phyloP scores from a whole-genome alignment of 92 coral and sea anemone species.

The Zoanthus sansibaricus region DNA sequence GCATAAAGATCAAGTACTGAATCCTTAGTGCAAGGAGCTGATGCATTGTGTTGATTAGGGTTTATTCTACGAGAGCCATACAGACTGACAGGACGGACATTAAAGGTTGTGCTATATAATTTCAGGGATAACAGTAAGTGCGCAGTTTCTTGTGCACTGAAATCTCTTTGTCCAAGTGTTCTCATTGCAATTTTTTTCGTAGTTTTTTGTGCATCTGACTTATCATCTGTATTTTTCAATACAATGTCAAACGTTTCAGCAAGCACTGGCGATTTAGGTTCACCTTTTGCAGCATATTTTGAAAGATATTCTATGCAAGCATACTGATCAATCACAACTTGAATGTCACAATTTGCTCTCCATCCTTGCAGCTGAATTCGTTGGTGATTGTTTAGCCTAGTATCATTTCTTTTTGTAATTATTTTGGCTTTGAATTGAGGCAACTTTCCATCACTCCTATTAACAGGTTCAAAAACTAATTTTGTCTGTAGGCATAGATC shows the following conservation, averaged over 20 bases:
- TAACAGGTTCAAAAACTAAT: conserved; percentile 58
- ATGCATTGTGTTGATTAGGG: conserved; percentile 32
- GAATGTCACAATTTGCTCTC: no score
- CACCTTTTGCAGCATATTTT: not conserved
- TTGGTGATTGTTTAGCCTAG: no score
- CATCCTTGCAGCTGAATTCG: no score
- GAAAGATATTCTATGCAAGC: conserved; percentile 1
- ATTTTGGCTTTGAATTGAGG: conserved; percentile 35
- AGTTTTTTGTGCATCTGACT: conserved; percentile 41
- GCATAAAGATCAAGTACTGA: conserved; percentile 63
- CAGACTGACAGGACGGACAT: conserved; percentile 58
- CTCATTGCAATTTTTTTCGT: conserved; percentile 16
- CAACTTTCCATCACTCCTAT: conserved; percentile 38
- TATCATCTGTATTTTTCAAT: conserved; percentile 17
- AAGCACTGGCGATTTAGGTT: not conserved
- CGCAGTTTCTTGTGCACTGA: conserved; percentile 37
- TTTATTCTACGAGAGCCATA: conserved; percentile 56
- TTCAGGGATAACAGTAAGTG: conserved; percentile 20
- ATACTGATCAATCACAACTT: no score
- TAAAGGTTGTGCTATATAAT: conserved; percentile 58
- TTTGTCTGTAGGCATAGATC: conserved; percentile 58
- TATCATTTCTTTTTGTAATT: no score
- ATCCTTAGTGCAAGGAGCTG: conserved; percentile 54
- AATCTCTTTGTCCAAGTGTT: no score
- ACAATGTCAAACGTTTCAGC: conserved; percentile 34